phyloP scores from a whole-genome alignment of 2,888 invertebrate species.

The Meteorus colon region DNA sequence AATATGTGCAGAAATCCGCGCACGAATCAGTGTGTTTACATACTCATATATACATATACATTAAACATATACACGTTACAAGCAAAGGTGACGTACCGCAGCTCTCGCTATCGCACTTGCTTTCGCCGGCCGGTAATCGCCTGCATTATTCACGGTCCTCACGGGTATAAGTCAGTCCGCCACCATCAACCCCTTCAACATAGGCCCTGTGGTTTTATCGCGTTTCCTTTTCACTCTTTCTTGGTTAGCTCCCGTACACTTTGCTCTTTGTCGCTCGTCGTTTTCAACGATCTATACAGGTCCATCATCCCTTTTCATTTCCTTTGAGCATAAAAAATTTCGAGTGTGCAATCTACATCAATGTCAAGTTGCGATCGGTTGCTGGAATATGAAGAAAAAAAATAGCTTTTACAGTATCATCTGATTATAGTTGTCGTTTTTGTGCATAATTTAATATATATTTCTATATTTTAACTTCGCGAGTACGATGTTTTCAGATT shows the following conservation, averaged over 20 bases:
- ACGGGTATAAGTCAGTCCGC: constrained; percentile 51
- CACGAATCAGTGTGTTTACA: constrained; percentile 9
- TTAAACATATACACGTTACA: neutral
- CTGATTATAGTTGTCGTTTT: neutral
- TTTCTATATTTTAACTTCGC: neutral
- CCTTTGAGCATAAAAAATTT: neutral
- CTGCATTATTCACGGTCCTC: constrained; percentile 58
- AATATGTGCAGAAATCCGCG: constrained; percentile 8
- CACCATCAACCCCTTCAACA: constrained; percentile 48
- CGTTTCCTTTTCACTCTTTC: constrained; percentile 38
- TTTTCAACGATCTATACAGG: neutral
- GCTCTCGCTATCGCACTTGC: constrained; percentile 42
- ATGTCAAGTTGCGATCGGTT: neutral
- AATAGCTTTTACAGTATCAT: neutral
- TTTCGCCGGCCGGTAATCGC: constrained; percentile 54
- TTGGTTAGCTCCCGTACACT: constrained; percentile 31
- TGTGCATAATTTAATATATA: neutral
- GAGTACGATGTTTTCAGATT: neutral
- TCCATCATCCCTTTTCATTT: neutral
- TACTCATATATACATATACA: neutral
- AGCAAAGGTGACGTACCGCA: neutral
- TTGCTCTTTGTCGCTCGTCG: constrained; percentile 28
- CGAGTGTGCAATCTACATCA: neutral
- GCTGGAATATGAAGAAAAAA: neutral
- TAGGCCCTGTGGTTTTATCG: constrained; percentile 50